phyloP scores from a whole-genome alignment of 2,888 invertebrate genomes.

The Mythimna loreyi region DNA sequence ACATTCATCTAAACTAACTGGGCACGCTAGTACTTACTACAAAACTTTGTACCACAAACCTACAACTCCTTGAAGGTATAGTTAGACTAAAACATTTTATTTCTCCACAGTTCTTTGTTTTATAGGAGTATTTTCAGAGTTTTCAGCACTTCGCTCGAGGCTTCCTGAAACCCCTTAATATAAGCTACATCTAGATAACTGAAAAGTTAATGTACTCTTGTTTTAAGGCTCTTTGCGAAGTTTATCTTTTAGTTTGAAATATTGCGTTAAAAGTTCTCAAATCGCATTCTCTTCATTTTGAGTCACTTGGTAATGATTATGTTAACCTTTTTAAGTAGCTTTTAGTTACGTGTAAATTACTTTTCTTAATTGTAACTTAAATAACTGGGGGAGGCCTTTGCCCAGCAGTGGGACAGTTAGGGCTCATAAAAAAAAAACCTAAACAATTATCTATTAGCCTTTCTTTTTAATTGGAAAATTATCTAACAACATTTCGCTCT shows the following conservation, averaged over 20 bases:
- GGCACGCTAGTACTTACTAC: not conserved
- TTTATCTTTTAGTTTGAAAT: not conserved
- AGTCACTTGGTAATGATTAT: not conserved
- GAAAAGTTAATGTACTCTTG: slow-evolving; percentile 25
- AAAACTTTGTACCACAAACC: slow-evolving; percentile 57
- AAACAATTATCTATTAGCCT: too few relatives aligned
- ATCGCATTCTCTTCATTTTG: not conserved
- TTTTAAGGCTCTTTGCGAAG: slow-evolving; percentile 3
- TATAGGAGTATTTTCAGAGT: slow-evolving; percentile 52
- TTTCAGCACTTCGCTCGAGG: slow-evolving; percentile 27
- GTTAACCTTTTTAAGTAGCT: not conserved
- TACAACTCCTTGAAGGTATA: slow-evolving; percentile 49
- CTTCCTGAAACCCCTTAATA: slow-evolving; percentile 32
- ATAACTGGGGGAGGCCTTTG: too few relatives aligned
- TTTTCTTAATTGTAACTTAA: too few relatives aligned
- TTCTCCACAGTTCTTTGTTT: slow-evolving; percentile 54
- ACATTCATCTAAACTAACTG: not conserved
- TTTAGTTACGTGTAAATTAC: too few relatives aligned
- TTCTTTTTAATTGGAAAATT: too few relatives aligned
- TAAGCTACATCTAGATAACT: slow-evolving; percentile 31
- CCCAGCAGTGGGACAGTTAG: too few relatives aligned
- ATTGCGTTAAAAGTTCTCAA: not conserved
- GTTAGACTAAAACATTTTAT: slow-evolving; percentile 59
- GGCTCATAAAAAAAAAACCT: too few relatives aligned
- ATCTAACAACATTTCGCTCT: too few relatives aligned